A percentile compares a stretch with the other conserved stretches of the same genome.
These are phyloP conservation scores for Ceryle rudis DNA, from an alignment of 2,797 vertebrate genomes.

Conservation along the genomic window DNA sequence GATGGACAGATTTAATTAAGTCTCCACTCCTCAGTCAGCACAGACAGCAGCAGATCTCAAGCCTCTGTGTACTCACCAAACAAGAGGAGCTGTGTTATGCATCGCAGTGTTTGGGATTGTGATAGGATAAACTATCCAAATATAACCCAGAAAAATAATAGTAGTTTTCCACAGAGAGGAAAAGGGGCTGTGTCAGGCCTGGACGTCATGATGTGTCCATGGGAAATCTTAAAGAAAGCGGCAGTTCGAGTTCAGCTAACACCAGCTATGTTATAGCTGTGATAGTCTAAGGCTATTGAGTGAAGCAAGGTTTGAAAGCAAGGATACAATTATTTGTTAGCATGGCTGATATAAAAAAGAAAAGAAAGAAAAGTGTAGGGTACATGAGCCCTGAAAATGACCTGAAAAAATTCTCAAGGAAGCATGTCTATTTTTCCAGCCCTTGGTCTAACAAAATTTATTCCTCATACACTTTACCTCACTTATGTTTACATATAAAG, in stretches of 20 bases:
- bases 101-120: neutral
- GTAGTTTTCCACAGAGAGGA: neutral
- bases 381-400: neutral
- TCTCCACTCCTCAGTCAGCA: neutral
- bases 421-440: neutral
- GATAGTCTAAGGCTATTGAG: neutral
- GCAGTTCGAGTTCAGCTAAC: neutral
- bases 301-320: neutral
- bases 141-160: neutral
- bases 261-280: neutral
- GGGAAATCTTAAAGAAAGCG: neutral
- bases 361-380: neutral
- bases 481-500: neutral
- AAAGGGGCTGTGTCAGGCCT: neutral
- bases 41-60: neutral
- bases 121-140: neutral
- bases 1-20: conserved; percentile 8
- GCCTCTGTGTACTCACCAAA: rapidly evolving
- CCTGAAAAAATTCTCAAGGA: neutral
- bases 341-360: neutral
- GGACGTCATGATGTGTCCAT: too few relatives aligned
- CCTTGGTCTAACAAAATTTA: neutral
- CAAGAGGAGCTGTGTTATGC: neutral
- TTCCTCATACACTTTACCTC: neutral
- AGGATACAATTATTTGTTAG: neutral